Evolutionary conservation across 2,113 vertebrate genomes (phyloP).

Genomic region (Miniopterus natalensis): DNA sequence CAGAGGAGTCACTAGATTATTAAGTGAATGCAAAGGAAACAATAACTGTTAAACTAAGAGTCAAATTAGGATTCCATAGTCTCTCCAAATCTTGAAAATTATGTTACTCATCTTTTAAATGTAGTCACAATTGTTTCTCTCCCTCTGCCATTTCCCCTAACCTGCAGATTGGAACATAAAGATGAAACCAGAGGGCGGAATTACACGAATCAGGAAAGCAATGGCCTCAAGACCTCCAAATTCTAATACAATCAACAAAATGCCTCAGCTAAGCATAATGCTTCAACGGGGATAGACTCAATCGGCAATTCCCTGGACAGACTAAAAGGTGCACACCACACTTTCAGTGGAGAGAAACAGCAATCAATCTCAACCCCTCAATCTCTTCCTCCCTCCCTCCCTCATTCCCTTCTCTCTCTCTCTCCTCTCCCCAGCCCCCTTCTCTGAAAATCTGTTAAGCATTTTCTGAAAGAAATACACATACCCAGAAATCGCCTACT

Average conservation of each 20-base stretch:
- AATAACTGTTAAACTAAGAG: not conserved
- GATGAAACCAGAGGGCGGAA: not conserved
- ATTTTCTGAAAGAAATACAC: slow-evolving; percentile 8
- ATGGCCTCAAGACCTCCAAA: not conserved
- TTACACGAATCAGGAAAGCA: not conserved
- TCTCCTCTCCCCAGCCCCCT: not conserved
- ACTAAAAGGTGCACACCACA: not conserved
- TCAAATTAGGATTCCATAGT: not conserved
- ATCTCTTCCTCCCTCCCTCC: not conserved
- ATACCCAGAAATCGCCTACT: slow-evolving; percentile 9
- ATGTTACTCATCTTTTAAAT: not conserved
- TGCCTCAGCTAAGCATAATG: not conserved
- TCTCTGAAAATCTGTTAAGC: not conserved
- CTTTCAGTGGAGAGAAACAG: not conserved
- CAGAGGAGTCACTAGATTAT: not conserved
- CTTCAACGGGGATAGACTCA: not conserved
- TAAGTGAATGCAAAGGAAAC: not conserved
- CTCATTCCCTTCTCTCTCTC: not conserved
- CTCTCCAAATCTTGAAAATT: not conserved
- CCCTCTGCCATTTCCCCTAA: not conserved
- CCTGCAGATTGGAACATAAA: not conserved
- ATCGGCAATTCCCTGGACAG: not conserved
- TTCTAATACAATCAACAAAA: not conserved
- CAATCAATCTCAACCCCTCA: not conserved
- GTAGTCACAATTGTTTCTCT: not conserved